A percentile compares a stretch with the other conserved stretches of the same genome.
These are phyloP conservation scores for Thymallus thymallus DNA, from an alignment of 2,113 vertebrate genomes.

Conservation along the genomic window DNA sequence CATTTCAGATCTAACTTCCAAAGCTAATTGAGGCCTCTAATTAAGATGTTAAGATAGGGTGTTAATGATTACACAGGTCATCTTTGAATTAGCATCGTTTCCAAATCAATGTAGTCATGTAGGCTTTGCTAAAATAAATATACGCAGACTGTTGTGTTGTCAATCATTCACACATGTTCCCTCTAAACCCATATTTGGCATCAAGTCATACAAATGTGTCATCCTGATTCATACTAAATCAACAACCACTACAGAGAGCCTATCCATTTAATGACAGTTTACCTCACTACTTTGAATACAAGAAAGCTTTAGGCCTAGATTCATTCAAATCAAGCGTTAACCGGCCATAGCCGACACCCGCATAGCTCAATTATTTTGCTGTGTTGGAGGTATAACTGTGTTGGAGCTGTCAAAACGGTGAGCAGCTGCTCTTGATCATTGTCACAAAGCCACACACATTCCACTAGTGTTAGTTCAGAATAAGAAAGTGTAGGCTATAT, in stretches of 20 bases:
- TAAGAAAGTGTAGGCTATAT: no score
- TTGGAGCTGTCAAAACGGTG: no score
- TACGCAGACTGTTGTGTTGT: neutral
- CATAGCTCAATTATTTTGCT: no score
- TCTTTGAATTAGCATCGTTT: slow-evolving; percentile 18
- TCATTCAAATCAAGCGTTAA: no score
- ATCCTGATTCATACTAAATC: neutral
- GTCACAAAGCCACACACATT: no score
- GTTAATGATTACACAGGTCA: slow-evolving; percentile 15
- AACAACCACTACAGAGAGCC: slow-evolving; percentile 12
- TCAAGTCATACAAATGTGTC: neutral
- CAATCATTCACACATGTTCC: neutral
- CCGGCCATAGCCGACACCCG: no score
- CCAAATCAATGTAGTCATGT: slow-evolving; percentile 1
- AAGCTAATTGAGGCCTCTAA: slow-evolving; percentile 36
- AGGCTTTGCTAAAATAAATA: neutral
- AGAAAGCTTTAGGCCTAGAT: slow-evolving; percentile 23
- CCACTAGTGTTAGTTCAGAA: no score
- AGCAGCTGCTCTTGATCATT: no score
- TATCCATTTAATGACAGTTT: slow-evolving; percentile 37
- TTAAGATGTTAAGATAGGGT: slow-evolving; percentile 31
- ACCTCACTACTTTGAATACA: slow-evolving; percentile 53
- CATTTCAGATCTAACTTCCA: slow-evolving; percentile 26
- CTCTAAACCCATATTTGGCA: neutral
- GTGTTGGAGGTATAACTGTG: no score